Conservation (phyloP, 2,113 vertebrate species). For the Heliornis fulica region DNA sequence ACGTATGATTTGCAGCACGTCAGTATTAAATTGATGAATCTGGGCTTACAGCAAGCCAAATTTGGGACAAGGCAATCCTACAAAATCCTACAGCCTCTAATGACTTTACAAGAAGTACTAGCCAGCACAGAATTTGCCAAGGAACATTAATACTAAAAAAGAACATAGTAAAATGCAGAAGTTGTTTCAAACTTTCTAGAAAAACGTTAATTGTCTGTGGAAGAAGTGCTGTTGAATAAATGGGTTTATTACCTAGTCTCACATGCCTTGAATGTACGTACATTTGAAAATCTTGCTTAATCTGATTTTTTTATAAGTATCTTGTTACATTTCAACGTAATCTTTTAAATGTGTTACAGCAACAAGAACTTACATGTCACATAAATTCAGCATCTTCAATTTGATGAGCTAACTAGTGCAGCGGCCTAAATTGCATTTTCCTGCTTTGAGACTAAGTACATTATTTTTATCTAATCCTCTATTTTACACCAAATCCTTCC, state of each 20-base stretch:
- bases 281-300: neutral
- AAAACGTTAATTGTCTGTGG: neutral
- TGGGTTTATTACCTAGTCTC: neutral
- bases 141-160: neutral
- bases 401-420: constrained; percentile 22
- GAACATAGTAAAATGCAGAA: neutral
- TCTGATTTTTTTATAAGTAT: neutral
- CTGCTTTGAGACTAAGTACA: constrained; percentile 10
- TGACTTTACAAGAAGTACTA: neutral
- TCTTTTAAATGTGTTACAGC: constrained; percentile 40
- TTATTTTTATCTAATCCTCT: constrained; percentile 49
- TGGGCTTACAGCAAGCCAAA: neutral
- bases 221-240: neutral
- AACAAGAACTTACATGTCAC: constrained; percentile 10
- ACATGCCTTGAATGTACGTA: neutral
- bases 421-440: constrained; percentile 34
- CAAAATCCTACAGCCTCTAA: neutral
- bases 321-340: constrained; percentile 6
- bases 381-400: constrained; percentile 25
- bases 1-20: neutral
- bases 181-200: neutral
- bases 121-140: neutral
- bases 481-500: constrained; percentile 36
- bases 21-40: neutral
- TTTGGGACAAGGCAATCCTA: neutral